These are phyloP conservation scores for Pseudomyrmex dendroicus DNA, from an alignment of 1,140 invertebrate genomes.

Conservation along the genomic window DNA sequence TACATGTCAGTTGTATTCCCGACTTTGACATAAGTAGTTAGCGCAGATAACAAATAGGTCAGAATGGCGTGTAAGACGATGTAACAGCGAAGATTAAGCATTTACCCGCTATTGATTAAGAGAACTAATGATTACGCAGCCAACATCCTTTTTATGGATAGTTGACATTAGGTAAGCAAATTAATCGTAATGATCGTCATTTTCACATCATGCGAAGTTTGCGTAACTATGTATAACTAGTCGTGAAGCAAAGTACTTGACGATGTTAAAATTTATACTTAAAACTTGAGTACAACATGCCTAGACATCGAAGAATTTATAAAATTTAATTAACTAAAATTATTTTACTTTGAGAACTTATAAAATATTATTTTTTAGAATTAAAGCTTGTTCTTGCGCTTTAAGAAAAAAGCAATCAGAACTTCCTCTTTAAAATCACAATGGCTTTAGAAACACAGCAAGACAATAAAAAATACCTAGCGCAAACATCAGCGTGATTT, in stretches of 20 bases:
- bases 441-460: background rate
- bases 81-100: background rate
- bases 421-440: background rate
- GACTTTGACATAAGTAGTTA: background rate
- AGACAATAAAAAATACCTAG: background rate
- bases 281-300: too few relatives aligned
- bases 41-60: background rate
- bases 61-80: background rate
- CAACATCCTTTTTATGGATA: background rate
- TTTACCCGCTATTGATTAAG: constrained; percentile 22
- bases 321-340: background rate
- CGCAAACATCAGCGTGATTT: background rate
- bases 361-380: background rate
- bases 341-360: background rate
- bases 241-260: background rate
- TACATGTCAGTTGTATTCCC: background rate
- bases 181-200: background rate
- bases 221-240: background rate
- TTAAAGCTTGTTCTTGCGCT: background rate
- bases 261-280: background rate
- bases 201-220: constrained; percentile 16
- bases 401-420: background rate
- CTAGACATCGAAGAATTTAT: background rate
- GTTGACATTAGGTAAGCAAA: constrained; percentile 8
- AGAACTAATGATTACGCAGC: background rate